Base-by-base conservation (phyloP, 2,888 invertebrate genomes). In the Lacanobia wlatinum region DNA sequence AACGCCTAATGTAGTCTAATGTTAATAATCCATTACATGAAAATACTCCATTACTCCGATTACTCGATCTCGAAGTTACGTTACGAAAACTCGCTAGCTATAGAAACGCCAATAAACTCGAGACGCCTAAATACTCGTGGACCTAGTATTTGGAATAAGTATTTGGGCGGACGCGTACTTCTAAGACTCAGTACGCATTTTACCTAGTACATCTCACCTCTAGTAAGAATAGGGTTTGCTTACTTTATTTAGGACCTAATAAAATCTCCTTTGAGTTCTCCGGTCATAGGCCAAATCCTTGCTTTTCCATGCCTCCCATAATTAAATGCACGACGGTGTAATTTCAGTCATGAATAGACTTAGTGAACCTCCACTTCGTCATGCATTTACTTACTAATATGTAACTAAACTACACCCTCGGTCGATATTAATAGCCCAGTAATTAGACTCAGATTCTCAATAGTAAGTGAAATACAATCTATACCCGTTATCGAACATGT, bases 401-500 rank as follows among this genome's bases (percentile, higher is more conserved):
- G 34, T 40, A 52, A 12, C 6, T 6, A 55, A 55, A 28, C 14
- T 34, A 40, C 12, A 65, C 28, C 48, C 8, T 68, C 21, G 10
- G 21, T 12, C 3, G 18, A 40, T 48, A 59, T 67, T 28, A 18
- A 60, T 28, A 21, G 48, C 7, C 14, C 23, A 46, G 34, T n/a
- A 23, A 14, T 43, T 58, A 70, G 18, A 28, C 16, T 48, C 6
- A 16, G 14, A n/a, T n/a, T 28, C 23, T 10, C 38, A 34, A 50
- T 40, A 46, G 55, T 56, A 64, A 76, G 76, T 53, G 63, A 77
- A 76, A 82, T 70, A 66, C 38, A 77, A 77, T 82, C 55, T 67
- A 16, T 64, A 52, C 43, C 56, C 52, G 66, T 70, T 48, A 78
- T 82, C 46, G 71, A 56, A 76, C 58, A 63, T 67, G 63, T 28